Percentiles rank a stretch among this genome's conserved stretches.
Conservation (phyloP, 2,888 invertebrate species). For the Periphyllus acericola region DNA sequence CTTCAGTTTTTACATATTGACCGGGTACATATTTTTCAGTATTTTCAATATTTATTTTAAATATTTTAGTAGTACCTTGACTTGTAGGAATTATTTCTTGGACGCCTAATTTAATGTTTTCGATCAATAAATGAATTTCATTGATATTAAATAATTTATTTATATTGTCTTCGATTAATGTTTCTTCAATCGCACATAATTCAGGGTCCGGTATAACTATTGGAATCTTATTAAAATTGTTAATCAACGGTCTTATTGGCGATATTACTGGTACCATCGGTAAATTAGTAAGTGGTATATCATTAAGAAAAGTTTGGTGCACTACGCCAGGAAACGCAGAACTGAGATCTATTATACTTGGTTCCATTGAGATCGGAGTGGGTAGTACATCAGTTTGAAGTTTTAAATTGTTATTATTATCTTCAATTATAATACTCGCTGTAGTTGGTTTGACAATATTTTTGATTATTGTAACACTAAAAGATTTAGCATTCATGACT, state of each 20-base stretch:
- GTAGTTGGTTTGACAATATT: constrained; percentile 40
- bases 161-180: constrained; percentile 68
- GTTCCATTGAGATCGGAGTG: constrained; percentile 70
- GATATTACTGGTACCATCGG: constrained; percentile 75
- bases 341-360: constrained; percentile 71
- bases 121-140: constrained; percentile 74
- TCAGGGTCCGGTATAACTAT: not conserved
- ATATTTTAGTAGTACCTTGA: constrained; percentile 71
- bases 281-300: constrained; percentile 68
- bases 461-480: constrained; percentile 32
- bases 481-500: constrained; percentile 19
- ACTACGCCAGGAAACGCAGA: constrained; percentile 66
- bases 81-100: constrained; percentile 72
- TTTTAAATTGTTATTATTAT: constrained; percentile 10
- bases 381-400: constrained; percentile 67
- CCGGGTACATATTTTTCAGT: constrained; percentile 77
- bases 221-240: constrained; percentile 1
- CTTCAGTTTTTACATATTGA: constrained; percentile 76
- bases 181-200: constrained; percentile 69
- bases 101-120: constrained; percentile 70
- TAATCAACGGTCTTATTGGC: constrained; percentile 72
- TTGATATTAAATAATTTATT: constrained; percentile 74
- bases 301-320: constrained; percentile 64
- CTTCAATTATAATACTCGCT: not conserved
- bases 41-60: constrained; percentile 75